Evolutionary conservation across 2,113 vertebrate genomes (phyloP).

Genomic region (Ibidorhyncha struthersii): DNA sequence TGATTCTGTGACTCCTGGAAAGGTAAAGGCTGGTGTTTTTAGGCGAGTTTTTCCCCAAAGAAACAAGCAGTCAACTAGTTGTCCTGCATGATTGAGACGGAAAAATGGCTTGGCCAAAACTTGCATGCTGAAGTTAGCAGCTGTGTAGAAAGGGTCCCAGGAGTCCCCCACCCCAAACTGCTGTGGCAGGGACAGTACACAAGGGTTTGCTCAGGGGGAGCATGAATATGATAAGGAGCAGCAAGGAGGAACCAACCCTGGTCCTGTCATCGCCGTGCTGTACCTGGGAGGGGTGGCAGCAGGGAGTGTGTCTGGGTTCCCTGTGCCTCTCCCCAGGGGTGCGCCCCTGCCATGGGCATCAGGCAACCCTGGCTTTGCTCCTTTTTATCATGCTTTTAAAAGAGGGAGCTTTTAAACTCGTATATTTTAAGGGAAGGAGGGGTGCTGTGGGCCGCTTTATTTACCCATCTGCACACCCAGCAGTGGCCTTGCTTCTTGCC

Average conservation of each 20-base stretch:
- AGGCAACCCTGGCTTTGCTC: not conserved
- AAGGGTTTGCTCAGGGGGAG: not conserved
- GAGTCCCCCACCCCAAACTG: no score
- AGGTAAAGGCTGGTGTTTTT: not conserved
- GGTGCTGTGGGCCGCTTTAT: fast-evolving
- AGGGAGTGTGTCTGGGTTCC: no score
- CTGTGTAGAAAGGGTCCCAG: not conserved
- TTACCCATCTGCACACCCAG: not conserved
- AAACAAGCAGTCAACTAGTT: not conserved
- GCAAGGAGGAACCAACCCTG: not conserved
- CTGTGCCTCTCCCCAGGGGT: not conserved
- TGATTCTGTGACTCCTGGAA: not conserved
- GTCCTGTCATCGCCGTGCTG: not conserved
- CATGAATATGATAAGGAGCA: not conserved
- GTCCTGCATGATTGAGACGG: not conserved
- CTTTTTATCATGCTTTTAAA: not conserved
- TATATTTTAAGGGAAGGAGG: not conserved
- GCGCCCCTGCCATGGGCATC: no score
- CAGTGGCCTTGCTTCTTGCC: not conserved
- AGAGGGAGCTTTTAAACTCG: not conserved
- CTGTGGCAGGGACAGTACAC: not conserved
- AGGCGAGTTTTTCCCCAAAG: no score
- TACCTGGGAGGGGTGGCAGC: not conserved
- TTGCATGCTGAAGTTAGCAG: not conserved
- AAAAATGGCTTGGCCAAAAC: not conserved